phyloP scores from a whole-genome alignment of 2,113 vertebrate genomes.

The Herpetotheres cachinnans region DNA sequence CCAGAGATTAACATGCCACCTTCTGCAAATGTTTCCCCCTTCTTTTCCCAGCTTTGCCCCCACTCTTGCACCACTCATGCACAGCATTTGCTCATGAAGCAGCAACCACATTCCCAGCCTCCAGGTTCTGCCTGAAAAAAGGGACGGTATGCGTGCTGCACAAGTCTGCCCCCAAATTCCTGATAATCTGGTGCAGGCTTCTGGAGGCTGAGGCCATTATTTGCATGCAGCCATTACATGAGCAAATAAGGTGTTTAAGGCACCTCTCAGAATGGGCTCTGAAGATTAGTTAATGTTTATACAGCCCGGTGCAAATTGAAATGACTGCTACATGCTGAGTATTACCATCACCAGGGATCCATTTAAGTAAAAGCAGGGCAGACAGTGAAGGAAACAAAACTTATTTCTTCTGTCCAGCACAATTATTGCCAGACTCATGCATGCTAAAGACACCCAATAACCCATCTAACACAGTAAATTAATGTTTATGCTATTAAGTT shows the following conservation, averaged over 20 bases:
- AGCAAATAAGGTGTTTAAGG: slow-evolving; percentile 28
- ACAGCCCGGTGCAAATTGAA: slow-evolving; percentile 28
- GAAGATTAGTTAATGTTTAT: slow-evolving; percentile 52
- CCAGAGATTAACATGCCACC: neutral
- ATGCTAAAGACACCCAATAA: slow-evolving; percentile 35
- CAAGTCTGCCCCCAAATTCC: neutral
- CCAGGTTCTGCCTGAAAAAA: neutral
- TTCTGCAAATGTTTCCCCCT: neutral
- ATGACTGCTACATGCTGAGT: slow-evolving; percentile 3
- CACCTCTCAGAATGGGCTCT: slow-evolving; percentile 20
- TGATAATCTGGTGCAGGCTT: neutral
- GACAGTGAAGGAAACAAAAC: slow-evolving; percentile 32
- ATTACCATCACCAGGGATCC: slow-evolving; percentile 15
- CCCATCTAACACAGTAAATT: slow-evolving; percentile 35
- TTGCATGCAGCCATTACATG: neutral
- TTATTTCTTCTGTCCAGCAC: slow-evolving; percentile 29
- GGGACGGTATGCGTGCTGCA: neutral
- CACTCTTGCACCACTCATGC: neutral
- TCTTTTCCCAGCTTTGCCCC: neutral
- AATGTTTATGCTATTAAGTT: slow-evolving; percentile 55
- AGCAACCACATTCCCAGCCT: neutral
- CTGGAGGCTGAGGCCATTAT: neutral
- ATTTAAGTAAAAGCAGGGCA: slow-evolving; percentile 2
- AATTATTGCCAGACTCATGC: slow-evolving; percentile 37
- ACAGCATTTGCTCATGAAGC: neutral